phyloP scores from a whole-genome alignment of 1,140 invertebrate species.

The Pseudoatta argentina region DNA sequence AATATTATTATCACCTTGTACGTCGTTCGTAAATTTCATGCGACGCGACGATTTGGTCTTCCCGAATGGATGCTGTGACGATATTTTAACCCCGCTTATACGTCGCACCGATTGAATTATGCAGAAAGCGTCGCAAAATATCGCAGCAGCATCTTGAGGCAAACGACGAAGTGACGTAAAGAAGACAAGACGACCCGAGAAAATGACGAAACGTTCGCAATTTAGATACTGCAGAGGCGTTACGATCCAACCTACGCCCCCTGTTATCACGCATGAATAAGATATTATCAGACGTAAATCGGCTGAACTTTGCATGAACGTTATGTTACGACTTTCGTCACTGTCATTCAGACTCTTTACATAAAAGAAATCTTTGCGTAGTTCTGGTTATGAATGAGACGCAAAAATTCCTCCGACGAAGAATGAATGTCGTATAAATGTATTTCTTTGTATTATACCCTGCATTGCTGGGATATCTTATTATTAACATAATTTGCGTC shows the following conservation, averaged over 20 bases:
- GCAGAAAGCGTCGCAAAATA: conserved; percentile 43
- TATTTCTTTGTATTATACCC: neutral
- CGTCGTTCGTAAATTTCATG: conserved; percentile 7
- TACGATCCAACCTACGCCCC: conserved; percentile 66
- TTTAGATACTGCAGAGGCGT: conserved; percentile 65
- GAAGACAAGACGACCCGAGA: neutral
- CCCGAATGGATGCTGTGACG: conserved; percentile 39
- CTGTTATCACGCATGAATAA: conserved; percentile 74
- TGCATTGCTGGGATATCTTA: neutral
- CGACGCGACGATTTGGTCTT: neutral
- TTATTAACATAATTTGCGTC: neutral
- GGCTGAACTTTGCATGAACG: conserved; percentile 45
- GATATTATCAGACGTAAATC: conserved; percentile 61
- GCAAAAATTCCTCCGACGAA: neutral
- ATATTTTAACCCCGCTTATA: conserved; percentile 65
- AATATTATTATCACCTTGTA: conserved; percentile 18
- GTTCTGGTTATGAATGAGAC: conserved; percentile 5
- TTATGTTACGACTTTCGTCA: conserved; percentile 27
- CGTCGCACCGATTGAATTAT: conserved; percentile 39
- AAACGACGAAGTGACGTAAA: conserved; percentile 50
- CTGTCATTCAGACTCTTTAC: conserved; percentile 43
- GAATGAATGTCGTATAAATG: neutral
- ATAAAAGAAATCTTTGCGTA: conserved; percentile 17
- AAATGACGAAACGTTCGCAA: conserved; percentile 55
- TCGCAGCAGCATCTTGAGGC: conserved; percentile 46